These are phyloP conservation scores for Ciconia nigra DNA, from an alignment of 2,797 vertebrate genomes.

Conservation along the genomic window DNA sequence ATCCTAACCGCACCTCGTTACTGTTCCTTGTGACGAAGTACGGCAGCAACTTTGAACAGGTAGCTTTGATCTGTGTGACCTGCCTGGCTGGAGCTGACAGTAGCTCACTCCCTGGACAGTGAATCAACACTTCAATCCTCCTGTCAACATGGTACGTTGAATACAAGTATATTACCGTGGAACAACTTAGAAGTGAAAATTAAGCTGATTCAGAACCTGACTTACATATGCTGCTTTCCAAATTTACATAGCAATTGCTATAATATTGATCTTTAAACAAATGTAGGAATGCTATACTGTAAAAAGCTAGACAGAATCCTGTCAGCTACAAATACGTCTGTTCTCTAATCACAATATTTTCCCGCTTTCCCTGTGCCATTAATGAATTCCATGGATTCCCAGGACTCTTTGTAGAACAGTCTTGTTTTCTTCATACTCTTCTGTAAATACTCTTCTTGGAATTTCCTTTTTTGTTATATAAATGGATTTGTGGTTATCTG, in stretches of 20 bases:
- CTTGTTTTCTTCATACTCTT: background rate
- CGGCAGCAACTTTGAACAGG: background rate
- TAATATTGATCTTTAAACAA: background rate
- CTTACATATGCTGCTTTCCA: background rate
- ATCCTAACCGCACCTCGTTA: background rate
- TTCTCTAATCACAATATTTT: background rate
- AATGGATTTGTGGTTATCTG: background rate
- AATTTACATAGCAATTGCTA: background rate
- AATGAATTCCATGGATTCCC: background rate
- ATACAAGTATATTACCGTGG: background rate
- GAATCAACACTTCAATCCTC: background rate
- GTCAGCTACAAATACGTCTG: background rate
- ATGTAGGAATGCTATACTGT: background rate
- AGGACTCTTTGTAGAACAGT: background rate
- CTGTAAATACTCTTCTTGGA: background rate
- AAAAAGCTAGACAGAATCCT: background rate
- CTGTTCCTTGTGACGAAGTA: accelerated
- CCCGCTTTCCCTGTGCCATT: background rate
- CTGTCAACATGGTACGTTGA: background rate
- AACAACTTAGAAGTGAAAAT: background rate
- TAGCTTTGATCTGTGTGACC: background rate
- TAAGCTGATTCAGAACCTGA: background rate
- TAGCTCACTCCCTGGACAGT: background rate
- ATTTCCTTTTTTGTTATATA: background rate
- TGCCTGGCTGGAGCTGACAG: background rate